These are phyloP conservation scores for Argya squamiceps DNA, from an alignment of 2,797 vertebrate species.

Conservation along the genomic window DNA sequence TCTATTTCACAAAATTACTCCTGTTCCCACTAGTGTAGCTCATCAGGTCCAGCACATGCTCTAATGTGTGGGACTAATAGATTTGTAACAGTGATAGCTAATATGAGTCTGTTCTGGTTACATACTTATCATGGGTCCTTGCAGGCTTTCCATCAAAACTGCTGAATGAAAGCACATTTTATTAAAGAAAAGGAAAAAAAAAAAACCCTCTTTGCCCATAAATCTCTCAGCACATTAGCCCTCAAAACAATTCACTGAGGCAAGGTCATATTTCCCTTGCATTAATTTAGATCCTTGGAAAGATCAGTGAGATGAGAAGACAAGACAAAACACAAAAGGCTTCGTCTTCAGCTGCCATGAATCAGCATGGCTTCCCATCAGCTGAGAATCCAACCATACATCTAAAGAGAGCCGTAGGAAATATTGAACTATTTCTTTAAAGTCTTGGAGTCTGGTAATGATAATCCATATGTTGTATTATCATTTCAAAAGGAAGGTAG, in stretches of 20 bases:
- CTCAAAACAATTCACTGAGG: conserved; percentile 56
- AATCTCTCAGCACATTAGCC: conserved; percentile 63
- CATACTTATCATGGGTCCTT: conserved; percentile 59
- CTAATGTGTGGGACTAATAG: conserved; percentile 67
- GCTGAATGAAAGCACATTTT: conserved; percentile 65
- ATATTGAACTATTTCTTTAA: background rate
- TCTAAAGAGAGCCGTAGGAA: background rate
- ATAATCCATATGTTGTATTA: background rate
- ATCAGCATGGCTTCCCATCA: background rate
- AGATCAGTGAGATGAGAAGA: conserved; percentile 14
- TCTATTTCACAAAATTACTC: conserved; percentile 66
- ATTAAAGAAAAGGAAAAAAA: conserved; percentile 14
- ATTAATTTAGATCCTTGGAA: conserved; percentile 53
- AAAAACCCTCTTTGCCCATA: background rate
- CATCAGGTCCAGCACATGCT: conserved; percentile 60
- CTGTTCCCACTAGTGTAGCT: conserved; percentile 56
- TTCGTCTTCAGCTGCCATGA: background rate
- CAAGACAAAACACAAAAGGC: conserved; percentile 15
- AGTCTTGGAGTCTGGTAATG: background rate
- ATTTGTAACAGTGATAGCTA: conserved; percentile 66
- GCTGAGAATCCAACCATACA: background rate
- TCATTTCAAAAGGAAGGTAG: background rate
- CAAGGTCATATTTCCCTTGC: conserved; percentile 47
- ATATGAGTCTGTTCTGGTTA: conserved; percentile 55
- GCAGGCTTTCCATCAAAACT: conserved; percentile 62